Percentiles rank a stretch among this genome's conserved stretches.
Conservation (phyloP, 1,140 invertebrate species). For the Ephestia elutella region DNA sequence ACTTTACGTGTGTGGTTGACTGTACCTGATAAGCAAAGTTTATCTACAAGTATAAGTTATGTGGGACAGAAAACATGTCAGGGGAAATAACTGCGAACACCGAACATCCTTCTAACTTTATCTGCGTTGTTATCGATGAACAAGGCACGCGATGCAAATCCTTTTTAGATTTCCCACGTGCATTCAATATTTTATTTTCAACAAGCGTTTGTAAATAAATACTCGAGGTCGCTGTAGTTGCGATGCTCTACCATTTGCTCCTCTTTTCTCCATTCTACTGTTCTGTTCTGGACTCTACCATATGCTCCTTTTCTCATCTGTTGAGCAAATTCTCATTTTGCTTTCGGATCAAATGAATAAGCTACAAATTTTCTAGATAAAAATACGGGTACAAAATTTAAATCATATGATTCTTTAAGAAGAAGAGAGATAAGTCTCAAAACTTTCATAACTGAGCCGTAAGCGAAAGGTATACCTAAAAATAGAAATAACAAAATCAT, state of each 20-base stretch:
- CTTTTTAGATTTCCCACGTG: constrained; percentile 18
- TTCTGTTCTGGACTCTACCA: no score
- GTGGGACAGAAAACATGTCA: constrained; percentile 19
- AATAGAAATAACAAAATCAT: no score
- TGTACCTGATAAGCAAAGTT: no score
- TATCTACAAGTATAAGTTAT: neutral
- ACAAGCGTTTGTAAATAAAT: neutral
- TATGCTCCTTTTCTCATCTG: no score
- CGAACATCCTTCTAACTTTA: constrained; percentile 27
- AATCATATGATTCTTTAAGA: no score
- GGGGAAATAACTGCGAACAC: constrained; percentile 24
- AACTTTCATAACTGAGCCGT: no score
- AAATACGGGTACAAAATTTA: no score
- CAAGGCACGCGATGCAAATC: constrained; percentile 25
- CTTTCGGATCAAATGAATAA: no score
- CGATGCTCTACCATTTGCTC: neutral
- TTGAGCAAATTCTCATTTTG: no score
- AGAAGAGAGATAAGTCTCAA: no score
- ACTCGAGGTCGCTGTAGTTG: neutral
- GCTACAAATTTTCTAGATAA: no score
- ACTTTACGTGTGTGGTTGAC: no score
- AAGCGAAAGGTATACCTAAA: neutral
- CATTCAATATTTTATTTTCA: constrained; percentile 5
- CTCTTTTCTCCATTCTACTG: neutral
- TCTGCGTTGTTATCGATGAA: constrained; percentile 24